Evolutionary conservation across 2,888 invertebrate species (phyloP), one percentile per base, ranked within the genome.

Genomic region (Meghimatium bilineatum): DNA sequence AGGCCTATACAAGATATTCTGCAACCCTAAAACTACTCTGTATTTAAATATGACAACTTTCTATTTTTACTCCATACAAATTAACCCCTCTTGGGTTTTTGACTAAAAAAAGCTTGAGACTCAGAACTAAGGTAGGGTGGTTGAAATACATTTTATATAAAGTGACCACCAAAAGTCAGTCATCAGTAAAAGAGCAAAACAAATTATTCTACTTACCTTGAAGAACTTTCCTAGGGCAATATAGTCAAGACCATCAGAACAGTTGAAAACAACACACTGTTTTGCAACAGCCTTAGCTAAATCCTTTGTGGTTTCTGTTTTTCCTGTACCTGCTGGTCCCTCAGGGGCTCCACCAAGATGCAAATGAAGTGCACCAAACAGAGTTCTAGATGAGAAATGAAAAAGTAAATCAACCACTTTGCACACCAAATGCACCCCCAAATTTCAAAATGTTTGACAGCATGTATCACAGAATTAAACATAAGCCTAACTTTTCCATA

Each of bases 191-290:
- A 67, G 23, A 49, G 34, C 49, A 71, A 10, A 74, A 63, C 66
- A n/a, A 17, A 32, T 34, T 69, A 26, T 80, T 0, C 23, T 71
- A 83, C 69, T 49, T 84, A 94, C 94, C 92, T 94, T 94, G 90
- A 94, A 94, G 90, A 94, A 94, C 89, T 94, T 94, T 85, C 94
- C 94, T 63, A 94, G 88, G 72, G 94, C 94, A 79, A 94, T 92
- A 86, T 93, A 94, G 89, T 94, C 94, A 56, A 94, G 88, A 85
- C 94, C 94, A 89, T 94, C 94, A n/a, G 94, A 94, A 88, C 94
- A 94, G 90, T 94, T 94, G 90, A 94, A 94, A 20, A 94, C 94
- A n/a, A 94, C 94, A 89, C 94, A 94, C 88, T 94, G 94, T 87
- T 94, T 94, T 78, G 94, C 94, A 1, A 94, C 94, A 82, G 94